Base-by-base conservation (phyloP, 1,140 invertebrate genomes). In the Aphelinus certus region DNA sequence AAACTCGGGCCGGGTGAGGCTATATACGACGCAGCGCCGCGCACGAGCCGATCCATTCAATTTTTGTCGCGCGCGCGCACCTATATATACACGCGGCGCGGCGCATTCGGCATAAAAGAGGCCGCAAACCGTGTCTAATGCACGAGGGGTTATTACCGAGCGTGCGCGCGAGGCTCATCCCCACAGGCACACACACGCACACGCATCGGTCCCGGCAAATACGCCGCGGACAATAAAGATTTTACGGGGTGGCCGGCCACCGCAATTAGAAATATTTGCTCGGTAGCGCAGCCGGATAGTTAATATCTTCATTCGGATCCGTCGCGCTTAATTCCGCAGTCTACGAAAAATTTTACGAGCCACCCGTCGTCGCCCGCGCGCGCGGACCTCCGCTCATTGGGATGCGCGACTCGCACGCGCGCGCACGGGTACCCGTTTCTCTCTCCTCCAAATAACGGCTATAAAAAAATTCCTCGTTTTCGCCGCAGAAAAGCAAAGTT, bases 211-310 rank as follows among this genome's bases (percentile, higher is more conserved):
- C 26, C 26, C 26, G 26, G 26, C 26, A 26, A 26, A 26, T 26
- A 26, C 26, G 26, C 26, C 26, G 26, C 26, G 60, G 73, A 75
- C 75, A 71, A 82, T 85, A 85, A 84, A 85, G 76, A 79, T 83
- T 85, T 85, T 85, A 85, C 80, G 79, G 82, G 81, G 71, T 71
- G 58, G 65, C 60, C 74, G 49, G 70, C 71, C 47, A 43, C 62
- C 43, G 77, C 79, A 84, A 85, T 85, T 85, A 85, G 81, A 85
- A 81, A 80, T 83, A 82, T 83, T 83, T 78, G 78, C 75, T 76
- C 67, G 45, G 7, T 60, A 46, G 45, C 49, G n/a, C 10, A 56
- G 58, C 6, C 62, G 62, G 69, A 77, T 57, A 79, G 80, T 84
- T 82, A 80, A 84, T 83, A 81, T 84, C 83, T 85, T 82, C 72